These are phyloP conservation scores for Drosophila triauraria DNA, from an alignment of 1,140 invertebrate genomes.

Conservation along the genomic window DNA sequence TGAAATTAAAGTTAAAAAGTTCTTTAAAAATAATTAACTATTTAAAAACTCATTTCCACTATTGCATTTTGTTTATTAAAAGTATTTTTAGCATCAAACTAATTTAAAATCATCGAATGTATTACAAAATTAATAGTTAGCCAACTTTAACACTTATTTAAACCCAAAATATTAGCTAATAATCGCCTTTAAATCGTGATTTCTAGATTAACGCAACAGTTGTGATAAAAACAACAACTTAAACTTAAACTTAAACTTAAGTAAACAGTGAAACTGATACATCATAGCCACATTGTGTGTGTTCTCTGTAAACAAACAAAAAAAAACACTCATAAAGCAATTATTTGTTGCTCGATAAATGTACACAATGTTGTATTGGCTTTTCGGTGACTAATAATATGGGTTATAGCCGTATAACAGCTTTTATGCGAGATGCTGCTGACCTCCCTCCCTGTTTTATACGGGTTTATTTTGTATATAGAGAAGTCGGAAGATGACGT, in stretches of 20 bases:
- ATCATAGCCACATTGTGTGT: conserved; percentile 4
- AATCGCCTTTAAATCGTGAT: conserved; percentile 6
- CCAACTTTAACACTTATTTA: neutral
- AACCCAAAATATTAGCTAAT: conserved; percentile 1
- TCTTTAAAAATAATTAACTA: neutral
- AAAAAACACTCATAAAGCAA: conserved; percentile 3
- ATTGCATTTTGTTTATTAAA: too few species aligned
- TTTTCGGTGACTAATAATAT: conserved; percentile 24
- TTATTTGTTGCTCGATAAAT: conserved; percentile 15
- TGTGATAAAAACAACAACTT: conserved; percentile 1
- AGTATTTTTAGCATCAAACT: neutral
- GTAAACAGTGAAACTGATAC: conserved; percentile 10
- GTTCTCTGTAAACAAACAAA: conserved; percentile 9
- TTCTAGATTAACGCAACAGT: conserved; percentile 5
- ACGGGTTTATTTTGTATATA: conserved; percentile 25
- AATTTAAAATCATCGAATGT: neutral
- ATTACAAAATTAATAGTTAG: neutral
- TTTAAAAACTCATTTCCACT: too few species aligned
- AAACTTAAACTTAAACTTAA: neutral
- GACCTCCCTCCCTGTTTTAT: conserved; percentile 24
- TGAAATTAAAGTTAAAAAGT: neutral
- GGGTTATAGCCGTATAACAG: conserved; percentile 8
- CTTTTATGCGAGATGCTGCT: conserved; percentile 12
- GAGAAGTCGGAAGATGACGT: conserved; percentile 64
- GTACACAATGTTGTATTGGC: conserved; percentile 4